phyloP scores from a whole-genome alignment of 2,113 vertebrate species.

The Pygoscelis antarcticus region DNA sequence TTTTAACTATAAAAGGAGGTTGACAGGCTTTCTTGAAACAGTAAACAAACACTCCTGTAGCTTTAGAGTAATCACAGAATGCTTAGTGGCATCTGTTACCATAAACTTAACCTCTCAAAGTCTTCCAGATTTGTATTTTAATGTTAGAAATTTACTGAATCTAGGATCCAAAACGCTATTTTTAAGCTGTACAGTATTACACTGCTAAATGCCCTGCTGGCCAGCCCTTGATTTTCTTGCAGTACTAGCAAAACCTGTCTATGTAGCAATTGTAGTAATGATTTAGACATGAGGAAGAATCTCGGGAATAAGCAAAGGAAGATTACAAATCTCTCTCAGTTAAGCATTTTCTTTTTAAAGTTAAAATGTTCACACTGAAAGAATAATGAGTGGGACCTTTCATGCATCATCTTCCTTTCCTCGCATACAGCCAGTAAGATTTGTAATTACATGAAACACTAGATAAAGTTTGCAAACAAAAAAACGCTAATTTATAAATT shows the following conservation, averaged over 20 bases:
- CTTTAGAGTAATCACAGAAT: neutral
- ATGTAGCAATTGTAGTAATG: neutral
- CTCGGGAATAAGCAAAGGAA: neutral
- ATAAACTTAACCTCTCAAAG: neutral
- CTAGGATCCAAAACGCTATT: neutral
- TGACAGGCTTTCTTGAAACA: neutral
- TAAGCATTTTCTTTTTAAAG: neutral
- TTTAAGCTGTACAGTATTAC: neutral
- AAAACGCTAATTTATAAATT: neutral
- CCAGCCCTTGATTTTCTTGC: slow-evolving; percentile 8
- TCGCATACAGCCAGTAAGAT: neutral
- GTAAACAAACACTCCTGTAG: neutral
- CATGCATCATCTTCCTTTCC: neutral
- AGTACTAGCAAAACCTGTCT: slow-evolving; percentile 28
- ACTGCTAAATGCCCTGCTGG: neutral
- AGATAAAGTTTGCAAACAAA: neutral
- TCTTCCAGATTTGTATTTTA: neutral
- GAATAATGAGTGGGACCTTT: neutral
- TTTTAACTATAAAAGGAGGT: neutral
- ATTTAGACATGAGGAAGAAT: neutral
- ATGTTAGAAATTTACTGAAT: neutral
- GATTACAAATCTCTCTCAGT: neutral
- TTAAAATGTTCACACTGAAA: neutral
- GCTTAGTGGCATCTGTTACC: neutral
- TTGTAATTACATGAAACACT: neutral